Conservation (phyloP, 1,140 invertebrate species). For the Achatina immaculata region DNA sequence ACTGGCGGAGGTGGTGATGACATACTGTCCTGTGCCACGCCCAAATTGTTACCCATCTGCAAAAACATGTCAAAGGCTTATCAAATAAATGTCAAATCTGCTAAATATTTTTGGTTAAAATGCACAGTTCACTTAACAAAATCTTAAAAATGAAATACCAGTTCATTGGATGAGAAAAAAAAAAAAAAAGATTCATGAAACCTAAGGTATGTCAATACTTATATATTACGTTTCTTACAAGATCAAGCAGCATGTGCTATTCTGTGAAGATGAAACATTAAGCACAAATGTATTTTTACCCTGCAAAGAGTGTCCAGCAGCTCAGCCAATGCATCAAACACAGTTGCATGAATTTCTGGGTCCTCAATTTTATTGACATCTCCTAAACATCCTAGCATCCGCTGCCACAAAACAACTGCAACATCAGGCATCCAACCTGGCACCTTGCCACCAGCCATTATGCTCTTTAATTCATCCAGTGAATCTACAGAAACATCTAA, state of each 20-base stretch:
- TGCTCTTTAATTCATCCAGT: constrained; percentile 77
- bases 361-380: constrained; percentile 92
- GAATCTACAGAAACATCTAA: constrained; percentile 46
- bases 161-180: no score
- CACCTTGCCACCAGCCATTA: constrained; percentile 88
- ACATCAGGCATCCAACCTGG: constrained; percentile 94
- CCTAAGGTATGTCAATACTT: no score
- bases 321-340: constrained; percentile 93
- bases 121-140: no score
- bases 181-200: no score
- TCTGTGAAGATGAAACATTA: no score
- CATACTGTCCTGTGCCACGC: constrained; percentile 65
- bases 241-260: no score
- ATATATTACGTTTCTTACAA: no score
- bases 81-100: no score
- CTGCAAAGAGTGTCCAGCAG: constrained; percentile 85
- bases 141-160: no score
- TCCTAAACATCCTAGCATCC: constrained; percentile 93
- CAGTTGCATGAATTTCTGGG: constrained; percentile 87
- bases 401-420: constrained; percentile 93
- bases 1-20: constrained; percentile 63
- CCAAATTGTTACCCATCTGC: constrained; percentile 67
- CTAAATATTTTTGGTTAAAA: no score
- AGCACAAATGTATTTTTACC: no score
- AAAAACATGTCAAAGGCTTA: no score